These are phyloP conservation scores for Agelas oroides DNA, from an alignment of 37 sponge, comb jelly and placozoan genomes.

Conservation along the genomic window DNA sequence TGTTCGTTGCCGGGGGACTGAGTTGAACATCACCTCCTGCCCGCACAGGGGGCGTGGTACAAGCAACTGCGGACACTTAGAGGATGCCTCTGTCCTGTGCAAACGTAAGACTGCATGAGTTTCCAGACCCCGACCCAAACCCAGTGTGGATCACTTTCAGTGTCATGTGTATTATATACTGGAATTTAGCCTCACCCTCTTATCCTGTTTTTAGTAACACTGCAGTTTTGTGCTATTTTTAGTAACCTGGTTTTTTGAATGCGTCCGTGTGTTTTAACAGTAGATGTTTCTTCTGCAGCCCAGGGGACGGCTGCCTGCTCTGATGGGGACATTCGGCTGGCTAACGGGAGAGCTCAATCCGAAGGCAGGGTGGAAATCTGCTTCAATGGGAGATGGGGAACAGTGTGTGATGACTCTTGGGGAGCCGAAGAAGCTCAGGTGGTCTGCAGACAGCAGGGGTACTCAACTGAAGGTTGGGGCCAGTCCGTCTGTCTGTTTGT, in stretches of 20 bases:
- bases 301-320: neutral
- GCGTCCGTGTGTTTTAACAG: too few relatives aligned
- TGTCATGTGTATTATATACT: too few relatives aligned
- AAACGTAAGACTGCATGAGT: conserved; percentile 5
- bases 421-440: neutral
- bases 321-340: conserved; percentile 17
- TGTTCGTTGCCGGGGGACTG: conserved; percentile 47
- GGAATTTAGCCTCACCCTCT: too few relatives aligned
- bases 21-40: conserved; percentile 53
- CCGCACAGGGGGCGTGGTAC: conserved; percentile 3
- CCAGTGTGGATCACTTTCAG: too few relatives aligned
- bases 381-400: conserved; percentile 40
- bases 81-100: conserved; percentile 60
- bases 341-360: neutral
- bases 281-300: neutral
- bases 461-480: neutral
- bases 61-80: conserved; percentile 36
- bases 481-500: too few relatives aligned
- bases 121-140: too few relatives aligned
- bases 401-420: conserved; percentile 40
- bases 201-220: too few relatives aligned
- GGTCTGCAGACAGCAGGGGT: conserved; percentile 26
- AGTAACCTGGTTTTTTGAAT: too few relatives aligned
- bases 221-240: too few relatives aligned
- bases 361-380: conserved; percentile 38